phyloP scores from a whole-genome alignment of 92 coral and sea anemone species.

The Siderastrea radians region DNA sequence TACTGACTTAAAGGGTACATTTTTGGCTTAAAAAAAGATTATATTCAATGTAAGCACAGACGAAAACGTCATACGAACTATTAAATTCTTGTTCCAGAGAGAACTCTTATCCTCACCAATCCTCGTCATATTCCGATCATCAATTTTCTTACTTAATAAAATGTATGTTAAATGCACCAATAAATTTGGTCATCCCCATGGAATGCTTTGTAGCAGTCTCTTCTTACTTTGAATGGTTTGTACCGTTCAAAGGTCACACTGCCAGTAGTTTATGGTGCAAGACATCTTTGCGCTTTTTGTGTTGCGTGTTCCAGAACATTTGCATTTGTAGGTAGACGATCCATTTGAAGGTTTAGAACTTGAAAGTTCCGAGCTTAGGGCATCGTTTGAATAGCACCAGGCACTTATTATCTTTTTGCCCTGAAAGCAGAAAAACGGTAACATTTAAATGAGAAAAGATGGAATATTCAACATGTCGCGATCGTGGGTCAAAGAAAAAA shows the following conservation, averaged over 20 bases:
- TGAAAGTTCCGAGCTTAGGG: neutral
- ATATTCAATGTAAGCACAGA: neutral
- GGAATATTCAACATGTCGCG: no score
- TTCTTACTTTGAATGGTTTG: neutral
- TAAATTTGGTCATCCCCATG: neutral
- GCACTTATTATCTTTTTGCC: slow-evolving; percentile 34
- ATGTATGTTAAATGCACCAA: no score
- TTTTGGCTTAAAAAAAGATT: no score
- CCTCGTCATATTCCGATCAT: no score
- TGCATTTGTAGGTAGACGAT: neutral
- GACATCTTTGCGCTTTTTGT: neutral
- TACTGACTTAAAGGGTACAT: neutral
- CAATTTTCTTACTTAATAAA: no score
- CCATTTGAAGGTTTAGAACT: neutral
- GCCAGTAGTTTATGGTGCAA: slow-evolving; percentile 14
- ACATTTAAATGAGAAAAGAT: no score
- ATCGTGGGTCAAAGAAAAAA: no score
- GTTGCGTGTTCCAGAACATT: neutral
- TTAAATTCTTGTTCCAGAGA: no score
- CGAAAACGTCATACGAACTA: neutral
- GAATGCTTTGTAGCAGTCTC: neutral
- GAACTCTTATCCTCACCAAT: no score
- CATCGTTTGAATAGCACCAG: slow-evolving; percentile 29
- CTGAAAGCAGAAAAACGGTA: neutral
- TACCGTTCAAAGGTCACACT: slow-evolving; percentile 25